Evolutionary conservation across 2,888 invertebrate species (phyloP).

Genomic region (Allacma fusca): DNA sequence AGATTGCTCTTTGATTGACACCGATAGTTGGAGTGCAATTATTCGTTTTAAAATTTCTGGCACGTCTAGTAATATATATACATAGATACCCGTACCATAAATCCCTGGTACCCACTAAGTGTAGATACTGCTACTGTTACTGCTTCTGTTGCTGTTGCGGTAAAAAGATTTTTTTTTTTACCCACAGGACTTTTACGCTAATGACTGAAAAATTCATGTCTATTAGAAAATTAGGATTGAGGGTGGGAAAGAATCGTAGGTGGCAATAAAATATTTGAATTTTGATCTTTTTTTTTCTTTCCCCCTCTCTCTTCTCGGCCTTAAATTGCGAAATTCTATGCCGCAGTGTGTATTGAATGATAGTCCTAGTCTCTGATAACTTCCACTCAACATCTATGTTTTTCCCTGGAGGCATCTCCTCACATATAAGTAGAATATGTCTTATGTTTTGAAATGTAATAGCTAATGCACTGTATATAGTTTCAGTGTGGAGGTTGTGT

Average conservation of each 20-base stretch:
- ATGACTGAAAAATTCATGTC: neutral
- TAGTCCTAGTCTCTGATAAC: no score
- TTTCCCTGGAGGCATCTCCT: no score
- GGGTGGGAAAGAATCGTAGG: neutral
- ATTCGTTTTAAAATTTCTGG: neutral
- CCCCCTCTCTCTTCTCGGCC: no score
- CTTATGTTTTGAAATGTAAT: no score
- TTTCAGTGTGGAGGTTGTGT: no score
- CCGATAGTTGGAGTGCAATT: constrained; percentile 11
- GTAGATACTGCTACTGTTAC: neutral
- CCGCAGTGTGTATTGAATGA: no score
- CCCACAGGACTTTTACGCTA: neutral
- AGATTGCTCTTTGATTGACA: neutral
- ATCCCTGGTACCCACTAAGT: neutral
- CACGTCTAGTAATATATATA: no score
- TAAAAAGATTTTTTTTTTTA: neutral
- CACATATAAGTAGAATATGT: no score
- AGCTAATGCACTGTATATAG: no score
- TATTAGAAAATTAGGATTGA: neutral
- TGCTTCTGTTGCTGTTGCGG: neutral
- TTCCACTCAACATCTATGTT: no score
- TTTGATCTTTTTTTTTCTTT: neutral
- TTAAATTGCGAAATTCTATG: no score
- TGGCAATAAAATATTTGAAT: neutral
- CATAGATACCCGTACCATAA: neutral